Evolutionary conservation across 2,113 vertebrate genomes (phyloP), one percentile per base, ranked within the genome.

Genomic region (Cavia porcellus): DNA sequence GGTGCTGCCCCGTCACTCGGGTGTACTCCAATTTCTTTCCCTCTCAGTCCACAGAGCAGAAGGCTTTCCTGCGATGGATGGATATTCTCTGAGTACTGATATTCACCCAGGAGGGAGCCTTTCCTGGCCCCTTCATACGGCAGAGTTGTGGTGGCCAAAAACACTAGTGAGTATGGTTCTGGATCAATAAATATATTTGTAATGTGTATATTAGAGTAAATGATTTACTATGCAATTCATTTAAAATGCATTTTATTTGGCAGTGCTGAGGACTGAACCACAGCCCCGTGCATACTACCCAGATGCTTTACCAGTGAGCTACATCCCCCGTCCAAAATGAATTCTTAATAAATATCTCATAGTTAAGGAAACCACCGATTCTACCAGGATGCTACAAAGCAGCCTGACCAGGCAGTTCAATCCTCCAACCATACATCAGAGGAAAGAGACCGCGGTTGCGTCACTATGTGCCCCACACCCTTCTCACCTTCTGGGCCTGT

Each of bases 191-290:
- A 84, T 57, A 0, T 5, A 47, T 32, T 66, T 86, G 74, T 14
- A 57, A 50, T 15, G 72, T 92, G 82, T 86, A 79, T 9, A 87
- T 70, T 70, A 80, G 75, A 88, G 88, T 32, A 83, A 90, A 83
- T 72, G 30, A 62, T 38, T 61, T 32, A 50, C 62, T 61, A 72
- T 14, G 75, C 45, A 38, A 92, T 79, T 61, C 64, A 85, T 47
- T 86, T 86, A 5, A 86, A 50, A 47, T 64, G 13, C 15, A 47
- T 24, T 47, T 47, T 32, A 11, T 5, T 10, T 42, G 19, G 77
- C 30, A 10, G 4, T 64, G 28, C 32, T 77, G 84, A 86, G 35
- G 24, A 52, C 22, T 24, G 38, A 75, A 77, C n/a, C 35, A 86
- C 24, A 20, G 17, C 47, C 45, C 32, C 20, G 5, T 24, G 47